Evolutionary conservation across 2,888 invertebrate species (phyloP).

Genomic region (Mesodorylaimus sp.): DNA sequence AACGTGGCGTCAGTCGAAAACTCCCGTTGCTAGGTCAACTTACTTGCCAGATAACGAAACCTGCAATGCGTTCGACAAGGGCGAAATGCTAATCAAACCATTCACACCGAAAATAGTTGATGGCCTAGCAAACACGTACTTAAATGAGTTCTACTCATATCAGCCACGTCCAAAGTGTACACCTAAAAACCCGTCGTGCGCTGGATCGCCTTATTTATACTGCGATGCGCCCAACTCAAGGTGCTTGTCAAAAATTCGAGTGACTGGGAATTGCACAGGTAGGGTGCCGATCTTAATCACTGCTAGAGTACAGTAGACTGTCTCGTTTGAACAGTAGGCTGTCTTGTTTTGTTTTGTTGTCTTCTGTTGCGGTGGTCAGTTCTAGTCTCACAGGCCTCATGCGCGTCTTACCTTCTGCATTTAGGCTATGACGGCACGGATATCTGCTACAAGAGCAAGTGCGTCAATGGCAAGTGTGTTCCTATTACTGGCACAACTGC

Average conservation of each 20-base stretch:
- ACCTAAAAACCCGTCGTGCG: slow-evolving; percentile 4
- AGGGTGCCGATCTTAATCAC: too few species aligned
- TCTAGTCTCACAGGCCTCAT: too few species aligned
- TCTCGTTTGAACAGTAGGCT: too few species aligned
- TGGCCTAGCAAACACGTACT: slow-evolving; percentile 10
- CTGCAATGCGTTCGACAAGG: slow-evolving; percentile 9
- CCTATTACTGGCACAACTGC: background rate
- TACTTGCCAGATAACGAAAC: slow-evolving; percentile 6
- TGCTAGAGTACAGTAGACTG: too few species aligned
- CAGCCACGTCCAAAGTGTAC: slow-evolving; percentile 10
- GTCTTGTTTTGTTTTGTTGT: too few species aligned
- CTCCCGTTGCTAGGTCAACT: slow-evolving; percentile 1
- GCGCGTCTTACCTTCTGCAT: too few species aligned
- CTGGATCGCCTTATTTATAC: slow-evolving; percentile 15
- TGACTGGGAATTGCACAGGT: slow-evolving; percentile 22
- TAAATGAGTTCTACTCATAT: slow-evolving; percentile 9
- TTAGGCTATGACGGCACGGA: slow-evolving; percentile 17
- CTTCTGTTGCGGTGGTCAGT: too few species aligned
- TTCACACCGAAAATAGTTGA: slow-evolving; percentile 10
- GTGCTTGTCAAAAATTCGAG: slow-evolving; percentile 21
- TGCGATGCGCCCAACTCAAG: slow-evolving; percentile 17
- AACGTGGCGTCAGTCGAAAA: slow-evolving; percentile 19
- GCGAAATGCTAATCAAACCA: slow-evolving; percentile 5
- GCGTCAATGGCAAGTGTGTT: background rate
- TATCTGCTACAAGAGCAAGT: slow-evolving; percentile 19